Base-by-base conservation (phyloP, 1,140 invertebrate species). In the Zaprionus camerounensis region DNA sequence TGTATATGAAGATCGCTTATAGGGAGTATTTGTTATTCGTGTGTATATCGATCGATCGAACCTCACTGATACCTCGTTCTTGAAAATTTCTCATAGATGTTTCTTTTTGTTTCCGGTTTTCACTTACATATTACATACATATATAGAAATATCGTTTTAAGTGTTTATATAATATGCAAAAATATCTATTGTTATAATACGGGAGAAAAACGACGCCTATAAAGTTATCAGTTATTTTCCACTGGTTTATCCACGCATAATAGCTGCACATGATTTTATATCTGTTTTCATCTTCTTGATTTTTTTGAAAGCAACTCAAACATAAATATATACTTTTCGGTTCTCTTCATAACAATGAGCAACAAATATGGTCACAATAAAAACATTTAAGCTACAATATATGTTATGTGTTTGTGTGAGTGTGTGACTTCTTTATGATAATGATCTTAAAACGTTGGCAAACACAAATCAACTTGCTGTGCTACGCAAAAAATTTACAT, bases 161-260 rank as follows among this genome's bases (percentile, higher is more conserved):
- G 84, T 87, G 83, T 86, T 86, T 90, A 67, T 62, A 74, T 90
- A 88, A 90, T 88, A 90, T 88, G 84, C 84, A 88, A 88, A 88
- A 88, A 88, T 90, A 88, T 88, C 85, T 88, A 88, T 88, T 78
- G 85, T 87, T 87, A 81, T 88, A 59, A 78, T 88, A 78, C 53
- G 84, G 77, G 74, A 88, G 86, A 83, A 82, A 87, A 82, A 87
- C 72, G 67, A 87, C 74, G 84, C 84, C 84, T 81, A 86, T 76
- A 82, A 81, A 71, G 49, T 75, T 66, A 68, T 78, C 63, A 73
- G 70, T 71, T 51, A 51, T 51, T 71, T 72, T 75, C 67, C 72
- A 24, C 56, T 56, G 12, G 67, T 68, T 57, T 58, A 34, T 58
- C 26, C 51, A 53, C 64, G 51, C 63, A 51, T 76, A 38, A 49